Evolutionary conservation across 2,797 vertebrate genomes (phyloP).

Genomic region (Labroides dimidiatus): DNA sequence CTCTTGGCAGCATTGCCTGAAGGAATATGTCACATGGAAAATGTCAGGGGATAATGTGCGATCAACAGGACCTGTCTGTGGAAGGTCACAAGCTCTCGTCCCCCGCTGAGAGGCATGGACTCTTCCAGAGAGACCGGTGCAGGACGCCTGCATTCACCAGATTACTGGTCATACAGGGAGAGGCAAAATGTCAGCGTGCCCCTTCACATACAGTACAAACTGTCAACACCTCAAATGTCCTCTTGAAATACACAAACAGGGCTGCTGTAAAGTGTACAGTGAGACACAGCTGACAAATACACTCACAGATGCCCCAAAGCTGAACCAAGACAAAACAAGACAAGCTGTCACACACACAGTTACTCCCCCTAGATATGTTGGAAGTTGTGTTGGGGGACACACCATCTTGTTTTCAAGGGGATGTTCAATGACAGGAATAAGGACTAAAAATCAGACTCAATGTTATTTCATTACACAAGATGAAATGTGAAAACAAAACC

Average conservation of each 20-base stretch:
- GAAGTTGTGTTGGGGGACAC: background rate
- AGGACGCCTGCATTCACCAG: slow-evolving; percentile 54
- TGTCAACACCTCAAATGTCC: slow-evolving; percentile 64
- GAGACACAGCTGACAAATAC: slow-evolving; percentile 25
- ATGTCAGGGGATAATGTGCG: slow-evolving; percentile 84
- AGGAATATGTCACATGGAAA: slow-evolving; percentile 79
- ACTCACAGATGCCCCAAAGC: slow-evolving; percentile 29
- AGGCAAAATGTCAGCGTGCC: slow-evolving; percentile 59
- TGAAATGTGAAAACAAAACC: background rate
- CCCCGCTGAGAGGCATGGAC: slow-evolving; percentile 58
- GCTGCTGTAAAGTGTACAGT: slow-evolving; percentile 25
- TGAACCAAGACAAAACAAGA: slow-evolving; percentile 37
- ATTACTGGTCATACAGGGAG: slow-evolving; percentile 49
- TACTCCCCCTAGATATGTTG: slow-evolving; percentile 17
- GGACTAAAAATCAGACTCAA: background rate
- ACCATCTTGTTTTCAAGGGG: background rate
- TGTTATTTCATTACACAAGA: background rate
- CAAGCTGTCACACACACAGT: slow-evolving; percentile 40
- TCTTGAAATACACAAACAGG: slow-evolving; percentile 35
- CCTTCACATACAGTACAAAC: slow-evolving; percentile 37
- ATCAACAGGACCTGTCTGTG: slow-evolving; percentile 76
- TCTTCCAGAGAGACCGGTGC: slow-evolving; percentile 41
- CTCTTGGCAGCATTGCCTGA: slow-evolving; percentile 59
- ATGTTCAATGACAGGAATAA: background rate
- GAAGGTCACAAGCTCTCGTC: slow-evolving; percentile 79